Evolutionary conservation across 2,888 invertebrate species (phyloP), one percentile per base, ranked within the genome.

Genomic region (Pheosia gnoma): DNA sequence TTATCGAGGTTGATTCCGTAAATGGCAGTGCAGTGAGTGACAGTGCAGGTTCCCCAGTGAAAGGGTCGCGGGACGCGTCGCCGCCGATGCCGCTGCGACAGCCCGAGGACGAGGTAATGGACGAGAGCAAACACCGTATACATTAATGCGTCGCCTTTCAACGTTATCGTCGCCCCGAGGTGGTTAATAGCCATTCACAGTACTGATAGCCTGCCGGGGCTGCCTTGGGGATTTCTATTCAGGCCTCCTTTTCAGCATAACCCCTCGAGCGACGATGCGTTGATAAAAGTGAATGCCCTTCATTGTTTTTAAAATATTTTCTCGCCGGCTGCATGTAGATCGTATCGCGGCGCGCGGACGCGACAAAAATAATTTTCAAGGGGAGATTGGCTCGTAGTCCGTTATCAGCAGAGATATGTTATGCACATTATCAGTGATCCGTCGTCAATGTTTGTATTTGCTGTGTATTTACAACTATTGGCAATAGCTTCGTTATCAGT

Each of bases 21-120:
- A 84, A 86, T 77, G 78, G 77, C 68, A 92, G 93, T 93, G 92
- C 83, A 88, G 93, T 91, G 92, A 93, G 92, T 93, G 93, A 81
- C 66, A 91, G 91, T 92, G 89, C 77, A 72, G 80, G 81, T 81
- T 70, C 77, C 57, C 68, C 79, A 81, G 87, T 85, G 88, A 82
- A 82, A 75, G 80, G 73, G 76, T 74, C 81, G 75, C 86, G 90
- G 80, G 88, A 88, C 75, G 92, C 87, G 81, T 84, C 85, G 61
- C 87, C 88, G 69, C 91, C 93, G 82, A 86, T 90, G 91, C 84
- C 85, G 76, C 88, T 88, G 80, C 91, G 87, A 60, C 91, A 90
- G 84, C 88, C 85, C 70, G 86, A 86, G 65, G 85, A 87, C 77
- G 88, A 91, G 91, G 92, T 93, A 91, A 90, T 87, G 85, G 85